Conservation (phyloP, 1,140 invertebrate genomes). For the Pseudomyrmex gracilis region DNA sequence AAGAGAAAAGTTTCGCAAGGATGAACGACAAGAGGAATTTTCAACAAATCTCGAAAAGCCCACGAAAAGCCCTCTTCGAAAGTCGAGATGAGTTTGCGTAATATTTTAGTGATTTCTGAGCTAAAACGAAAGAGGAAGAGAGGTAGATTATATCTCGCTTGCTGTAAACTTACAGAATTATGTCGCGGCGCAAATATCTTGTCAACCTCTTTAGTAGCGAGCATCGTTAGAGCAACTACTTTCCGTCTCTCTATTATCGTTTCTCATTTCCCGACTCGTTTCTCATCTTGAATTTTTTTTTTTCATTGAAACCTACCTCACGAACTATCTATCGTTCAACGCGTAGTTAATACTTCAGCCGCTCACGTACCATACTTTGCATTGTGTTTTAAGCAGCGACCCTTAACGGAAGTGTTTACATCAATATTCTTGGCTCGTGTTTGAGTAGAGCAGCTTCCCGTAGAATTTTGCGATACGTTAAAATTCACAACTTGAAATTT, state of each 20-base stretch:
- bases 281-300: conserved; percentile 25
- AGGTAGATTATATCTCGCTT: conserved; percentile 27
- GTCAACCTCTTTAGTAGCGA: conserved; percentile 8
- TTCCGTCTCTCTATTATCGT: conserved; percentile 42
- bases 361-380: background rate
- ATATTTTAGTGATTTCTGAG: conserved; percentile 36
- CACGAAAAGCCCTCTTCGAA: background rate
- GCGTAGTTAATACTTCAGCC: conserved; percentile 2
- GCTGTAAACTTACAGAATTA: conserved; percentile 34
- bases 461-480: background rate
- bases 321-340: conserved; percentile 5
- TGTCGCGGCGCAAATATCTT: conserved; percentile 35
- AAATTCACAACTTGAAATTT: background rate
- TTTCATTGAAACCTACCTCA: background rate
- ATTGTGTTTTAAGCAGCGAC: background rate
- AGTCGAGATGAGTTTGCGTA: conserved; percentile 23
- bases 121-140: background rate
- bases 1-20: background rate
- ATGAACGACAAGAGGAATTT: conserved; percentile 12
- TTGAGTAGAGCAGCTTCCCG: background rate
- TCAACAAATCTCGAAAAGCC: background rate
- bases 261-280: conserved; percentile 40
- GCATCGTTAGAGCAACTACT: background rate
- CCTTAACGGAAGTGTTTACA: background rate
- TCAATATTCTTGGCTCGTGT: background rate